These are phyloP conservation scores for Pseudomyrmex dendroicus DNA, from an alignment of 1,140 invertebrate species.

Conservation along the genomic window DNA sequence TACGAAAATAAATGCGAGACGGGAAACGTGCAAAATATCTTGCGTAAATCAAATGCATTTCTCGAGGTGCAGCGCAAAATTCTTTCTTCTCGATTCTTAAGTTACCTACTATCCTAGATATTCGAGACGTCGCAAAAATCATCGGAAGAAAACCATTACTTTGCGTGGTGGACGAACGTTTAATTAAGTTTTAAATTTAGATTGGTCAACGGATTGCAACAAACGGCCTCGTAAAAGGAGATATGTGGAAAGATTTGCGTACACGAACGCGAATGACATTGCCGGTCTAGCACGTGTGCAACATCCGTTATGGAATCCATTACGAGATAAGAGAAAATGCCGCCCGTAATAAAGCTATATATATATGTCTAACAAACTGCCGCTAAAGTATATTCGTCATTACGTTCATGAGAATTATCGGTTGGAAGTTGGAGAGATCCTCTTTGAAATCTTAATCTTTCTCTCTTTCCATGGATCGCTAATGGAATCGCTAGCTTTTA, in stretches of 20 bases:
- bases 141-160: conserved; percentile 46
- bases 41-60: background rate
- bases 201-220: conserved; percentile 30
- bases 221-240: conserved; percentile 12
- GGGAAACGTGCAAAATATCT: conserved; percentile 7
- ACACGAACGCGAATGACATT: conserved; percentile 17
- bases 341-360: conserved; percentile 46
- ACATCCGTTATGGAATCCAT: conserved; percentile 59
- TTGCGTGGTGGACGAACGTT: background rate
- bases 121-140: conserved; percentile 14
- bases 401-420: conserved; percentile 35
- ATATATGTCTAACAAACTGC: conserved; percentile 42
- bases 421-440: background rate
- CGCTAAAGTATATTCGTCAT: conserved; percentile 24
- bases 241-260: background rate
- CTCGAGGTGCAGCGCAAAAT: background rate
- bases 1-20: conserved; percentile 15
- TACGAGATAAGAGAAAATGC: conserved; percentile 51
- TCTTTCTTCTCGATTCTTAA: background rate
- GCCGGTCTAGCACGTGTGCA: conserved; percentile 39
- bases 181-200: conserved; percentile 41
- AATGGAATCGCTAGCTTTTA: conserved; percentile 38
- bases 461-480: conserved; percentile 1
- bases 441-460: background rate
- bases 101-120: background rate